Evolutionary conservation across 1,140 invertebrate genomes (phyloP).

Genomic region (Diorhabda sublineata): DNA sequence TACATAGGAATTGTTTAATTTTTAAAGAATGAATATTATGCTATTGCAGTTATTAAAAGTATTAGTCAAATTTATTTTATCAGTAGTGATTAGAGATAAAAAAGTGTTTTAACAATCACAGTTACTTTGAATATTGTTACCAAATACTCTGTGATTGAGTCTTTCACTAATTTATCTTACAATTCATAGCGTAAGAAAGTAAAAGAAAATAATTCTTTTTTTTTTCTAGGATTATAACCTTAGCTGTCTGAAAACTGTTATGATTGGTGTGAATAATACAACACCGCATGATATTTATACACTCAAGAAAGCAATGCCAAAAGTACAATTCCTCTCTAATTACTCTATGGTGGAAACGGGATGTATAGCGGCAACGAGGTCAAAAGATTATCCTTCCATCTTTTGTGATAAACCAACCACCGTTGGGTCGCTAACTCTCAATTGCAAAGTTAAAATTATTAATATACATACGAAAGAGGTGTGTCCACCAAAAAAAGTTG

Average conservation of each 20-base stretch:
- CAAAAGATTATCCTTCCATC: constrained; percentile 13
- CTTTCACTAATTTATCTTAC: no score
- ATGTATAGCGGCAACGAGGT: constrained; percentile 17
- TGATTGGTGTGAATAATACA: constrained; percentile 30
- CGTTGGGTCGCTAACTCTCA: constrained; percentile 29
- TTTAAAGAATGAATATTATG: no score
- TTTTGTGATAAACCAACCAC: constrained; percentile 25
- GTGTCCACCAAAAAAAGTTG: constrained; percentile 24
- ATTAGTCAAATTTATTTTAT: no score
- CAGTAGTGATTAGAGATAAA: no score
- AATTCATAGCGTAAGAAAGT: no score
- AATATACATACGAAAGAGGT: constrained; percentile 25
- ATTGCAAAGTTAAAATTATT: constrained; percentile 31
- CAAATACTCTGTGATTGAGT: no score
- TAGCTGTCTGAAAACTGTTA: constrained; percentile 29
- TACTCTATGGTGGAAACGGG: constrained; percentile 31
- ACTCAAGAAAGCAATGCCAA: constrained; percentile 21
- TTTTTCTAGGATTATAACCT: constrained; percentile 34
- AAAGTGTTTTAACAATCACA: no score
- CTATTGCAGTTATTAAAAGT: no score
- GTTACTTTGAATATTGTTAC: no score
- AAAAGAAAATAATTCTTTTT: no score
- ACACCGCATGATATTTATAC: constrained; percentile 22
- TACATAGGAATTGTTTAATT: no score
- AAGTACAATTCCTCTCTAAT: constrained; percentile 28